Percentiles rank a stretch among this genome's conserved stretches.
Evolutionary conservation across 2,113 vertebrate genomes (phyloP).

Genomic region (Pipra filicauda): DNA sequence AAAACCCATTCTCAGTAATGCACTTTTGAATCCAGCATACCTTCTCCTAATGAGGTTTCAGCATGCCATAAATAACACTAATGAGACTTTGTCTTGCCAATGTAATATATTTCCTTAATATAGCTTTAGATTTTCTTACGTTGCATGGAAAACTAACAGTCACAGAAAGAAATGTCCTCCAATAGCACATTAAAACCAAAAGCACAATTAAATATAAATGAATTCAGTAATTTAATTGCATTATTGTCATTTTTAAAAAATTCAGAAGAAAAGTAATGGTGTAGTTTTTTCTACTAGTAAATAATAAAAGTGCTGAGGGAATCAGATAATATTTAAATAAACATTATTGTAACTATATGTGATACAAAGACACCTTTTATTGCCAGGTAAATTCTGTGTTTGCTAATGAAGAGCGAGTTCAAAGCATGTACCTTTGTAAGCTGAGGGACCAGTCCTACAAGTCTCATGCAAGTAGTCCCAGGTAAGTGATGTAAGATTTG

Average conservation of each 20-base stretch:
- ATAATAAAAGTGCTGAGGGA: conserved; percentile 76
- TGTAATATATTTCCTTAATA: conserved; percentile 85
- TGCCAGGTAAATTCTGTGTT: conserved; percentile 36
- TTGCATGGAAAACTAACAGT: conserved; percentile 78
- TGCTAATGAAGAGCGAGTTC: background rate
- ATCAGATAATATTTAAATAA: conserved; percentile 78
- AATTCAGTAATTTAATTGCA: conserved; percentile 81
- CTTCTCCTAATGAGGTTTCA: conserved; percentile 84
- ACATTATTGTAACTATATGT: conserved; percentile 59
- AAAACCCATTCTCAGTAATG: conserved; percentile 74
- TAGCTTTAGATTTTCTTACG: conserved; percentile 78
- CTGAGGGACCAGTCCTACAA: background rate
- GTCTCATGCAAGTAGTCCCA: background rate
- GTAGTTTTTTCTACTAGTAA: conserved; percentile 79
- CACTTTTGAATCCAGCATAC: conserved; percentile 81
- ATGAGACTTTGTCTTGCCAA: conserved; percentile 81
- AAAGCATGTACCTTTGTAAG: background rate
- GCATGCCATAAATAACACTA: conserved; percentile 84
- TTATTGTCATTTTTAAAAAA: conserved; percentile 72
- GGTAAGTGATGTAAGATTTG: background rate
- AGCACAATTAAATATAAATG: conserved; percentile 84
- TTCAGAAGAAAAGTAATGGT: conserved; percentile 76
- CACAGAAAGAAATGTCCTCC: conserved; percentile 72
- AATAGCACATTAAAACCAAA: conserved; percentile 75
- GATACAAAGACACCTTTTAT: conserved; percentile 41